Base-by-base conservation (phyloP, 2,888 invertebrate genomes). In the Laothoe populi region DNA sequence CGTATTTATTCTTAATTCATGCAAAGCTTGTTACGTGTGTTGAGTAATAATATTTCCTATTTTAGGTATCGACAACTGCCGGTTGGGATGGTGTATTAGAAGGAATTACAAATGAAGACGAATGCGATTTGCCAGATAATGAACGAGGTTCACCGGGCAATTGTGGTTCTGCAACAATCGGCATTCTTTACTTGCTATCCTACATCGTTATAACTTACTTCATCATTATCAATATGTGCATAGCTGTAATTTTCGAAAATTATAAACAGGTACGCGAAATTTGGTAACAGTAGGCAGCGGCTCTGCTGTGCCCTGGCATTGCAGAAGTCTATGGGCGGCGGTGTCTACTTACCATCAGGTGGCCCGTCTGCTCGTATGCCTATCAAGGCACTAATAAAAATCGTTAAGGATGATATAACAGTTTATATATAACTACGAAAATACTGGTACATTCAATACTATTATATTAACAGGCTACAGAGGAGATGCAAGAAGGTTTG, bases 201-300 rank as follows among this genome's bases (percentile, higher is more conserved):
- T 99, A 99, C 92, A 95, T 99, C 87, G 98, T 99, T 84, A 98
- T 99, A 91, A 98, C 98, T 87, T 99, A 99, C 94, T 95, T 99
- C 82, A 99, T 99, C 90, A 98, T 99, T 81, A 99, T 99, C 93
- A 99, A 99, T 95, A 99, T 99, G 99, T 99, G 99, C 95, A 99
- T 99, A 93, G 99, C 99, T 84, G 99, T 99, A 90, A 99, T 99
- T 90, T 96, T 99, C 93, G 99, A 99, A 93, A 99, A 99, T 92
- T 99, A 99, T 93, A 98, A 98, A 74, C 98, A 98, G 94, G 91
- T 88, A 71, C 60, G n/a, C 11, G 62, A 42, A 44, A 26, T 11
- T 19, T 11, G n/a, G n/a, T n/a, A n/a, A n/a, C n/a, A n/a, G n/a
- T n/a, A n/a, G n/a, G n/a, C n/a, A n/a, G n/a, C n/a, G n/a, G n/a